A percentile compares a stretch with the other conserved stretches of the same genome.
Evolutionary conservation across 2,113 vertebrate genomes (phyloP).

Genomic region (Nothobranchius kuhntae): DNA sequence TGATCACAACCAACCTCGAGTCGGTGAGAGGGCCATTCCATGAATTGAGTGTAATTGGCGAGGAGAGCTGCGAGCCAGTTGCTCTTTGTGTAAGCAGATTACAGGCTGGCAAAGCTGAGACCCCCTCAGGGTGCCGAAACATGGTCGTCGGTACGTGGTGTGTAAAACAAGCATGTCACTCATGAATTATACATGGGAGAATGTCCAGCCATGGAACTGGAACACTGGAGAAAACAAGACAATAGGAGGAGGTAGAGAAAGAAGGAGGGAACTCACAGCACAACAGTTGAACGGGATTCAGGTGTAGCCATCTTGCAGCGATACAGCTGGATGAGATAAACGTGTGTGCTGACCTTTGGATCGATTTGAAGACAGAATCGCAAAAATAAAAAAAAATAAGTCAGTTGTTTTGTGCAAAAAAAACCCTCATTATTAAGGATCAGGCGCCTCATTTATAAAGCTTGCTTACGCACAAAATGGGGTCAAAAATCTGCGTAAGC

Average conservation of each 20-base stretch:
- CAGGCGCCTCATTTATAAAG: too few species aligned
- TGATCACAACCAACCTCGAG: conserved; percentile 57
- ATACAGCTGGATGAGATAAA: neutral
- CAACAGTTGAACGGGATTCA: conserved; percentile 60
- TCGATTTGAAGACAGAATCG: conserved; percentile 34
- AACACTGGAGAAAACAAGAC: conserved; percentile 45
- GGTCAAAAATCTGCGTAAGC: too few species aligned
- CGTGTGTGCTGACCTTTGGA: conserved; percentile 5
- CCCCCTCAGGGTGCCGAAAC: conserved; percentile 63
- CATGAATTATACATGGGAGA: conserved; percentile 71
- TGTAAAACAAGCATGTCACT: conserved; percentile 73
- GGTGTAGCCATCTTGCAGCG: conserved; percentile 39
- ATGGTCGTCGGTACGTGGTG: conserved; percentile 67
- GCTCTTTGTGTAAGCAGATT: conserved; percentile 70
- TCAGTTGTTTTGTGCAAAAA: too few species aligned
- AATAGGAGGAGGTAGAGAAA: conserved; percentile 24
- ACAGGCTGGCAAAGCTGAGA: conserved; percentile 64
- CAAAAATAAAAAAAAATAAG: too few species aligned
- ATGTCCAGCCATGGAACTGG: conserved; percentile 62
- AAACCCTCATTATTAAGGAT: too few species aligned
- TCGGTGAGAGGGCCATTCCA: conserved; percentile 57
- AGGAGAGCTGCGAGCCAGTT: conserved; percentile 59
- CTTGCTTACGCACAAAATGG: too few species aligned
- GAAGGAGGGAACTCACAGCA: conserved; percentile 16
- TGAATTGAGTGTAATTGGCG: conserved; percentile 70